Conservation (phyloP, 2,888 invertebrate genomes). For the Hyposoter dolosus region DNA sequence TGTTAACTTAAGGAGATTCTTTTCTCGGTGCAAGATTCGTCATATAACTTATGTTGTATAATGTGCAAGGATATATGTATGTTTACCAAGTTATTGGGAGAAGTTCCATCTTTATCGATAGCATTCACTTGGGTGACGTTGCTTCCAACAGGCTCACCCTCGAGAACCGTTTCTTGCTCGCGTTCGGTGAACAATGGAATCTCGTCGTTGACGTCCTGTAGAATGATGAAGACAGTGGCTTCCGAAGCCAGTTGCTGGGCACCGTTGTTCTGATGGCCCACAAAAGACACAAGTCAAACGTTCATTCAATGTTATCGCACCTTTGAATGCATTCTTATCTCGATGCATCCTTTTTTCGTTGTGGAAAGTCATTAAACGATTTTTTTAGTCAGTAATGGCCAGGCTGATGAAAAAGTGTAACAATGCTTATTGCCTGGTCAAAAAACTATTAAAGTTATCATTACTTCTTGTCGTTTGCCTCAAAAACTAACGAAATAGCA, state of each 20-base stretch:
- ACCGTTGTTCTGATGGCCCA: constrained; percentile 92
- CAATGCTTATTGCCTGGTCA: neutral
- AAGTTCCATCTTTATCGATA: constrained; percentile 97
- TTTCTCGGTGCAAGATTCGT: neutral
- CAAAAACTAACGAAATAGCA: neutral
- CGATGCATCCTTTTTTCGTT: neutral
- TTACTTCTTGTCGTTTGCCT: neutral
- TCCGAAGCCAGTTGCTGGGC: constrained; percentile 97
- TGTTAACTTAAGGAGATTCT: no score
- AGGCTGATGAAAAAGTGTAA: neutral
- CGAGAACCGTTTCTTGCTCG: constrained; percentile 97
- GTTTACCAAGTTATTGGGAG: constrained; percentile 96
- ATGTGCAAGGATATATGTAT: neutral
- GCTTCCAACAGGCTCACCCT: constrained; percentile 97
- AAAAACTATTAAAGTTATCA: neutral
- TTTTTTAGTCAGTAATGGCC: neutral
- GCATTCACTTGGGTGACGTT: constrained; percentile 98
- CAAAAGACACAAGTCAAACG: constrained; percentile 30
- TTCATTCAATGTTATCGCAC: constrained; percentile 30
- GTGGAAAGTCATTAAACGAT: constrained; percentile 2
- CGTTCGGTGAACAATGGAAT: constrained; percentile 98
- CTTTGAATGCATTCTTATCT: constrained; percentile 15
- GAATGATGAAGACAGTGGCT: constrained; percentile 96
- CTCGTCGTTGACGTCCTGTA: constrained; percentile 99
- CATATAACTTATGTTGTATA: neutral